Base-by-base conservation (phyloP, 2,113 vertebrate species). In the Aptenodytes forsteri region DNA sequence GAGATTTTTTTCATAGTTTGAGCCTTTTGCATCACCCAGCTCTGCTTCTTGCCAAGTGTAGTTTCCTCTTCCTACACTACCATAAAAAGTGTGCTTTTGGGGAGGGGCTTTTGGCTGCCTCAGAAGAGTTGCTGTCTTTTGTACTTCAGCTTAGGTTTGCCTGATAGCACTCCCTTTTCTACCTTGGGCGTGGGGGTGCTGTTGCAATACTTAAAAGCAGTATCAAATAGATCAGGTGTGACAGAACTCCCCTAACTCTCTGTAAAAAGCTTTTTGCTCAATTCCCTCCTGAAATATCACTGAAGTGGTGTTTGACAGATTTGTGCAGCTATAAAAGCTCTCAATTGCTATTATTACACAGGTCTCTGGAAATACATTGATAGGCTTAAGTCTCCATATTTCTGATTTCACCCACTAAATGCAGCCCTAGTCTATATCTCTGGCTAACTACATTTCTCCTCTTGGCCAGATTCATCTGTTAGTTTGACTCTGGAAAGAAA, bases 241-340 rank as follows among this genome's bases (percentile, higher is more conserved):
- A 91, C 58, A 91, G 73, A 93, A 82, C 5, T 83, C 88, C 67
- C 54, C 11, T 13, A 79, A 83, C 73, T 52, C 76, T 50, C 70
- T 84, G 46, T 67, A 70, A 94, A 96, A 97, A 79, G 52, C 44
- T 92, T 92, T 95, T 87, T 42, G 13, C 36, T 30, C 61, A 91
- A 49, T 69, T 95, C 58, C 61, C 54, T 91, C 34, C 80, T 94
- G 94, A 93, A 90, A 85, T 80, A 80, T 36, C 54, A 47, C 34
- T 46, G 81, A 83, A 87, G 81, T 38, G n/a, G 8, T 85, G n/a
- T 83, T 95, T 88, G 93, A 79, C 87, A 80, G 91, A 84, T 96
- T 91, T 95, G 91, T 87, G 73, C 94, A 49, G 93, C 72, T 95
- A 89, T 89, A 80, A 96, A 92, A 97, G 87, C 58, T 84, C 66